phyloP scores from a whole-genome alignment of 2,888 invertebrate species.

The Leptogaster cylindrica region DNA sequence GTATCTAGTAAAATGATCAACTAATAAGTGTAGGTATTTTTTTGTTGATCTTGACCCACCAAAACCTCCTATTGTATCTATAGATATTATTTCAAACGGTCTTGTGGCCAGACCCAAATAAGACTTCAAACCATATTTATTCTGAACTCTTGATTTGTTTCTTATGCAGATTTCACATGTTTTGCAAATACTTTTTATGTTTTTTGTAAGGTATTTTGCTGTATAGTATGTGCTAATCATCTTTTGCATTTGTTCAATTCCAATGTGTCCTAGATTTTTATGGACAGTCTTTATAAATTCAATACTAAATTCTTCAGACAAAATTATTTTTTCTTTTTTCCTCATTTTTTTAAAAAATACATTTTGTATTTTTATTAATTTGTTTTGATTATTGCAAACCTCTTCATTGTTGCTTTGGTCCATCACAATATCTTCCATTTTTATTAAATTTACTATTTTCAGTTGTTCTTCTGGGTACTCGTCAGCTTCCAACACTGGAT shows the following conservation, averaged over 20 bases:
- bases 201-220: constrained; percentile 40
- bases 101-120: constrained; percentile 47
- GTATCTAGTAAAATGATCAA: constrained; percentile 53
- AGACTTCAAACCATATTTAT: constrained; percentile 44
- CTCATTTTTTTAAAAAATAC: constrained; percentile 41
- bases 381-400: too few species aligned
- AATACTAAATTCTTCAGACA: constrained; percentile 40
- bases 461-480: too few species aligned
- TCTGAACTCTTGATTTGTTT: constrained; percentile 45
- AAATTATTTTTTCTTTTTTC: constrained; percentile 25
- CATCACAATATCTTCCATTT: too few species aligned
- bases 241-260: constrained; percentile 44
- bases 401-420: too few species aligned
- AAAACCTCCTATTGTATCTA: constrained; percentile 54
- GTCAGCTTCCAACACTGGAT: too few species aligned
- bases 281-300: constrained; percentile 43
- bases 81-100: constrained; percentile 53
- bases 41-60: constrained; percentile 53
- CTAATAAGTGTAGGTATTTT: constrained; percentile 53
- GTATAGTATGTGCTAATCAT: constrained; percentile 46
- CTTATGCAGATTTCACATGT: constrained; percentile 45
- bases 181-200: constrained; percentile 41
- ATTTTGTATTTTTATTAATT: too few species aligned
- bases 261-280: constrained; percentile 45
- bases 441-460: too few species aligned